A percentile compares a stretch with the other conserved stretches of the same genome.
These are phyloP conservation scores for Halictus rubicundus DNA, from an alignment of 1,140 invertebrate genomes.

Conservation along the genomic window DNA sequence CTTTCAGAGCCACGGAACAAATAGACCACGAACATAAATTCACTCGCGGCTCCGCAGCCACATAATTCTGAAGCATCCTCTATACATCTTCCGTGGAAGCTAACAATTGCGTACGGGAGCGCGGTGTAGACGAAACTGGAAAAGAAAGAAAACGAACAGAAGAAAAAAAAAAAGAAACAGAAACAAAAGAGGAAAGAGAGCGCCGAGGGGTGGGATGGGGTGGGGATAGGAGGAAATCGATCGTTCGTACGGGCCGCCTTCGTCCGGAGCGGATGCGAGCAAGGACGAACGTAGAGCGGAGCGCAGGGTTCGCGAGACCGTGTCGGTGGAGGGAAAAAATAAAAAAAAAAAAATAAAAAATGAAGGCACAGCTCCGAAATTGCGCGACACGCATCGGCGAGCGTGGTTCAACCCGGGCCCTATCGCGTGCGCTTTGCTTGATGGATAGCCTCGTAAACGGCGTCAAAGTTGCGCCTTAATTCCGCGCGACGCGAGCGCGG, in stretches of 20 bases:
- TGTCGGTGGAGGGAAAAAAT: background rate
- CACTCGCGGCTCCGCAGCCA: constrained; percentile 10
- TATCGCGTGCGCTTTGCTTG: constrained; percentile 23
- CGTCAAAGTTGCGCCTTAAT: constrained; percentile 42
- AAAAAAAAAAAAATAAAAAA: too few relatives aligned
- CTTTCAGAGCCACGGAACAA: background rate
- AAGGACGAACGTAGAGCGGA: too few relatives aligned
- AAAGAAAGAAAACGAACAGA: too few relatives aligned
- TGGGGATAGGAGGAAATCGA: background rate
- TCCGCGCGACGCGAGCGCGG: background rate
- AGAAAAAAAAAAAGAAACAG: background rate
- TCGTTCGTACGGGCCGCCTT: constrained; percentile 6
- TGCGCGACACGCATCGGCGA: background rate
- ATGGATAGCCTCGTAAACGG: constrained; percentile 54
- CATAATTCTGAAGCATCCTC: background rate
- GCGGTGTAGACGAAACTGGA: too few relatives aligned
- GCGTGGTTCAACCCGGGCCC: background rate
- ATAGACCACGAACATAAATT: background rate
- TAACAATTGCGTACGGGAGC: constrained; percentile 5
- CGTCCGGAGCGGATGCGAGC: constrained; percentile 17
- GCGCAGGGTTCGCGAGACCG: background rate
- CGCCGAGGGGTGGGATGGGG: background rate
- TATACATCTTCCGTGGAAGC: constrained; percentile 8
- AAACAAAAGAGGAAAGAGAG: constrained; percentile 4
- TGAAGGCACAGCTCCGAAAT: constrained; percentile 15